Conservation (phyloP, 2,888 invertebrate species). For the Xestia c-nigrum region DNA sequence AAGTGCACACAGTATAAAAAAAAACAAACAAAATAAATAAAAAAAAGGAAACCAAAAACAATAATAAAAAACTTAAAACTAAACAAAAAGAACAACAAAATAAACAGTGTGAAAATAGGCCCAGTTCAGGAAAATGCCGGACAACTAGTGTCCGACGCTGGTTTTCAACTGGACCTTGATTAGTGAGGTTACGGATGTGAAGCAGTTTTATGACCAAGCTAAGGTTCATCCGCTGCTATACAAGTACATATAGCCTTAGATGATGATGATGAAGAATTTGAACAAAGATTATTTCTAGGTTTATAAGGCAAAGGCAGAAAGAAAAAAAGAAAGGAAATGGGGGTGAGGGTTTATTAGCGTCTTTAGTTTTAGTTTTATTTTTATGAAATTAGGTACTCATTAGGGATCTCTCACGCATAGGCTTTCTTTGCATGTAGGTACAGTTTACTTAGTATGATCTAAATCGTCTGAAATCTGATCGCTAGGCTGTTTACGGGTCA, state of each 20-base stretch:
- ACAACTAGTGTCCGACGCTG: no score
- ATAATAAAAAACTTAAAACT: no score
- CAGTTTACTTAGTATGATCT: neutral
- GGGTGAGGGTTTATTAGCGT: neutral
- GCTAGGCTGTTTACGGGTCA: conserved; percentile 10
- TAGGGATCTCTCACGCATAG: neutral
- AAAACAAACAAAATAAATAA: no score
- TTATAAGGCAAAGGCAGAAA: neutral
- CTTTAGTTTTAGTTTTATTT: conserved; percentile 9
- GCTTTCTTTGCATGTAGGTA: conserved; percentile 14
- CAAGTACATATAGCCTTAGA: neutral
- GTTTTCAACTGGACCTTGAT: no score
- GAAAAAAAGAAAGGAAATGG: no score
- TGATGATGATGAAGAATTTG: neutral
- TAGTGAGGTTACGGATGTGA: no score
- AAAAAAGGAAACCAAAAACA: no score
- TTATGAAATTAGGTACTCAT: conserved; percentile 9
- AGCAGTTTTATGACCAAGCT: no score
- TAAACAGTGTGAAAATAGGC: no score
- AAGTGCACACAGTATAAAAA: no score
- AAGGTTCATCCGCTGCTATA: neutral
- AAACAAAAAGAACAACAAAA: no score
- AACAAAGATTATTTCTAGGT: neutral
- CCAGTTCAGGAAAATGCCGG: no score
- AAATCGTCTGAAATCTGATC: conserved; percentile 15